phyloP scores from a whole-genome alignment of 2,113 vertebrate species.

The Microcebus tavaratra region DNA sequence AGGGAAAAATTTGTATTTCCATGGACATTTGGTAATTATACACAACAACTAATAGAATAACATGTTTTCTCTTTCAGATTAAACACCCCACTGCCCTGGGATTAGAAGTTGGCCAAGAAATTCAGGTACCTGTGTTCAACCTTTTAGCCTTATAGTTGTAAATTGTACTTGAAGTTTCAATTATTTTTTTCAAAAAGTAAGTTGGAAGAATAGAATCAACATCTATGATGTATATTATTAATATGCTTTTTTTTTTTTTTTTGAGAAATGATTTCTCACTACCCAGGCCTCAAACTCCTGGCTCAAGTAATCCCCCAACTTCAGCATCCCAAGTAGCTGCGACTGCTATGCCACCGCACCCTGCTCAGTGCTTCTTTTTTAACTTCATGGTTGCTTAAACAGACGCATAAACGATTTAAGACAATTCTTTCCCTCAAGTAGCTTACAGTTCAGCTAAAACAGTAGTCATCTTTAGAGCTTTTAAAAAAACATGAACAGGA shows the following conservation, averaged over 20 bases:
- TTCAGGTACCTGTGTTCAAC: conserved; percentile 89
- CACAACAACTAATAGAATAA: not conserved
- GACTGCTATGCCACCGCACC: no score
- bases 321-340: no score
- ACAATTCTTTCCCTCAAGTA: not conserved
- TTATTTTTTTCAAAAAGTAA: conserved; percentile 45
- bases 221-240: conserved; percentile 11
- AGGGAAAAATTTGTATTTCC: not conserved
- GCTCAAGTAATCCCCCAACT: no score
- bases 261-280: no score
- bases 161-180: conserved; percentile 14
- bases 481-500: not conserved
- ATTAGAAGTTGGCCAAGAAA: conserved; percentile 96
- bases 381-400: not conserved
- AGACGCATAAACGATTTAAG: not conserved
- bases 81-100: conserved; percentile 95
- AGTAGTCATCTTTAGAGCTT: not conserved
- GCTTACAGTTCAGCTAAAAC: not conserved
- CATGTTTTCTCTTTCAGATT: conserved; percentile 87
- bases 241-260: not conserved
- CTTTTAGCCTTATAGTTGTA: conserved; percentile 36
- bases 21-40: not conserved
- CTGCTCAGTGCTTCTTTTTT: not conserved
- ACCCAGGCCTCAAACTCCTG: no score
- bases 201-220: conserved; percentile 27